A percentile compares a stretch with the other conserved stretches of the same genome.
phyloP scores from a whole-genome alignment of 2,888 invertebrate species.

The Ormyrus labotus region DNA sequence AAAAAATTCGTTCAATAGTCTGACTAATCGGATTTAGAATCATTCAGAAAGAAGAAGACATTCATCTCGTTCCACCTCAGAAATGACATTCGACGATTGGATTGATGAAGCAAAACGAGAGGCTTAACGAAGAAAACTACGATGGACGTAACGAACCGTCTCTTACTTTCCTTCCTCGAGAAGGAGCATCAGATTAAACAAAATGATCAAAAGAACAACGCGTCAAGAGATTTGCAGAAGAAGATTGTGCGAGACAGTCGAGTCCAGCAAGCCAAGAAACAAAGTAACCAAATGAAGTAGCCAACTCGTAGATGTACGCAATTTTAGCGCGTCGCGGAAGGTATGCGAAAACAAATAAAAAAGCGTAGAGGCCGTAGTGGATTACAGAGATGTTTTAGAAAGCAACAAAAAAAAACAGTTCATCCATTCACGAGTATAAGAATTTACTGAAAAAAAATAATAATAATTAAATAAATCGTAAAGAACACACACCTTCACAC shows the following conservation, averaged over 20 bases:
- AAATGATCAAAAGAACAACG: not conserved
- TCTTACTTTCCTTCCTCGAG: slow-evolving; percentile 8
- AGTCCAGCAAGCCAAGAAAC: slow-evolving; percentile 21
- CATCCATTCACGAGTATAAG: slow-evolving; percentile 48
- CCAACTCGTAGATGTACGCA: slow-evolving; percentile 52
- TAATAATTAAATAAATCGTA: slow-evolving; percentile 44
- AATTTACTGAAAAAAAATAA: slow-evolving; percentile 12
- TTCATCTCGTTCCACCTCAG: slow-evolving; percentile 23
- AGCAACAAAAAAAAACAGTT: slow-evolving; percentile 13
- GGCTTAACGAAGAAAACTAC: slow-evolving; percentile 18
- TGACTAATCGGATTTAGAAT: slow-evolving; percentile 37
- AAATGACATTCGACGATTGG: slow-evolving; percentile 3
- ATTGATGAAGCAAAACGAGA: slow-evolving; percentile 24
- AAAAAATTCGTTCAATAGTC: slow-evolving; percentile 41
- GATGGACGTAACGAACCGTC: not conserved
- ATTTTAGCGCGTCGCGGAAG: slow-evolving; percentile 55
- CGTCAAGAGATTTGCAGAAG: slow-evolving; percentile 18
- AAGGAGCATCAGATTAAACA: slow-evolving; percentile 14
- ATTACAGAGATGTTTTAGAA: slow-evolving; percentile 60
- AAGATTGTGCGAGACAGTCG: not conserved
- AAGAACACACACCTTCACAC: slow-evolving; percentile 40
- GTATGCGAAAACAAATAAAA: slow-evolving; percentile 51
- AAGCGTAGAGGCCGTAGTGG: slow-evolving; percentile 59
- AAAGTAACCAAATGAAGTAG: slow-evolving; percentile 49
- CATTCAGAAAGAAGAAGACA: slow-evolving; percentile 26